A percentile compares a stretch with the other conserved stretches of the same genome.
phyloP scores from a whole-genome alignment of 2,797 vertebrate species.

The Fundulus diaphanus region DNA sequence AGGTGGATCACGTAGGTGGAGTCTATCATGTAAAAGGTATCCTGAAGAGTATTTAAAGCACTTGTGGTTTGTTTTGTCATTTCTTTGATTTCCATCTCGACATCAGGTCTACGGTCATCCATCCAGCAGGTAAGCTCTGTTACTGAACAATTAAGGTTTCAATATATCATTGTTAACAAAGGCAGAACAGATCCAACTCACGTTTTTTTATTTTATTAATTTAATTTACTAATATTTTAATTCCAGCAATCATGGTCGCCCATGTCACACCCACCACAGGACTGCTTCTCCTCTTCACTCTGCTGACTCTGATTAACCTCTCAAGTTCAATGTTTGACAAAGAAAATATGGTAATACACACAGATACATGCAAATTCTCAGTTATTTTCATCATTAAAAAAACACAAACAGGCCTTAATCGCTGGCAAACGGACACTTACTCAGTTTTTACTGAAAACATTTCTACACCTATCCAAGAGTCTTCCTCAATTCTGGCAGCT shows the following conservation, averaged over 20 bases:
- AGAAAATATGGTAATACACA: background rate
- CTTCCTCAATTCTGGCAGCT: too few relatives aligned
- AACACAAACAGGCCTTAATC: too few relatives aligned
- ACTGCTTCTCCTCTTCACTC: background rate
- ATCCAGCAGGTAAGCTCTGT: background rate
- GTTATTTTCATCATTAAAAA: too few relatives aligned
- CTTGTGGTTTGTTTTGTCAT: background rate
- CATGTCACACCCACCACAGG: background rate
- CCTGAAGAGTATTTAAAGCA: background rate
- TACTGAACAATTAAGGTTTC: background rate
- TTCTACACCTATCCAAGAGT: too few relatives aligned
- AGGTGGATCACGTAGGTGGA: background rate
- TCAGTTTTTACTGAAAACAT: too few relatives aligned
- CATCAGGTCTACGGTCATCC: background rate
- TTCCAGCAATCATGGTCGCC: background rate
- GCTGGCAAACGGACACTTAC: too few relatives aligned
- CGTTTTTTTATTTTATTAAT: accelerated
- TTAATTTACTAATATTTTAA: background rate
- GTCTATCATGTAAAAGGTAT: background rate
- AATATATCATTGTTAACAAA: background rate
- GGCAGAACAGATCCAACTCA: background rate
- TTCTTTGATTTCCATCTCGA: background rate
- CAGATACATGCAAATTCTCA: too few relatives aligned
- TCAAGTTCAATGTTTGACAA: background rate
- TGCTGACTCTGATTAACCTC: background rate